Evolutionary conservation across 1,140 invertebrate species (phyloP).

Genomic region (Aphaenogaster rudis): DNA sequence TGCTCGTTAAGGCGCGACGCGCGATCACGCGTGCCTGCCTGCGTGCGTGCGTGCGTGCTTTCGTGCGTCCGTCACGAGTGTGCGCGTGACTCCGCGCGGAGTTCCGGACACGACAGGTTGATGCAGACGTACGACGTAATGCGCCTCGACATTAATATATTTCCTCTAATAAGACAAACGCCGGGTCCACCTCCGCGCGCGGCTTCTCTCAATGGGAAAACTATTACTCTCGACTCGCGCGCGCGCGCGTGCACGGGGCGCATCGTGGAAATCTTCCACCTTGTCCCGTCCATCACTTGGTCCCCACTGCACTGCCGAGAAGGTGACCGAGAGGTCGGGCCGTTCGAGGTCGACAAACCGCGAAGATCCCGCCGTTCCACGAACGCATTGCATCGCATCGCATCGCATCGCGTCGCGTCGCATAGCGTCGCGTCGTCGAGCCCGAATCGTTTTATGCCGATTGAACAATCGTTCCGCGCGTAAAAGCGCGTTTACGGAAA

Average conservation of each 20-base stretch:
- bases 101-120: conserved; percentile 68
- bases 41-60: not conserved
- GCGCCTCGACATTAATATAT: conserved; percentile 77
- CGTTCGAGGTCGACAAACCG: conserved; percentile 68
- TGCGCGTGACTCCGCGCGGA: conserved; percentile 14
- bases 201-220: conserved; percentile 62
- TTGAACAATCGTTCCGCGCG: conserved; percentile 38
- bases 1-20: conserved; percentile 78
- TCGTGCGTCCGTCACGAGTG: not conserved
- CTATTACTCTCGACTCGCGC: conserved; percentile 42
- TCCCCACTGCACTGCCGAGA: conserved; percentile 10
- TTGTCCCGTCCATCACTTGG: conserved; percentile 60
- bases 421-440: not conserved
- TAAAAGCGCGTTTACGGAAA: conserved; percentile 44
- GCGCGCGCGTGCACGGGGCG: not conserved
- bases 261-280: conserved; percentile 76
- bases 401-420: not conserved
- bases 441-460: conserved; percentile 46
- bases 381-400: conserved; percentile 34
- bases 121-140: conserved; percentile 75
- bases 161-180: conserved; percentile 77
- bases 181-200: conserved; percentile 62
- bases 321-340: conserved; percentile 54
- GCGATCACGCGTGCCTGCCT: conserved; percentile 66
- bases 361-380: conserved; percentile 29